A percentile compares a stretch with the other conserved stretches of the same genome.
phyloP scores from a whole-genome alignment of 2,797 vertebrate genomes.

The Xyrichtys novacula region DNA sequence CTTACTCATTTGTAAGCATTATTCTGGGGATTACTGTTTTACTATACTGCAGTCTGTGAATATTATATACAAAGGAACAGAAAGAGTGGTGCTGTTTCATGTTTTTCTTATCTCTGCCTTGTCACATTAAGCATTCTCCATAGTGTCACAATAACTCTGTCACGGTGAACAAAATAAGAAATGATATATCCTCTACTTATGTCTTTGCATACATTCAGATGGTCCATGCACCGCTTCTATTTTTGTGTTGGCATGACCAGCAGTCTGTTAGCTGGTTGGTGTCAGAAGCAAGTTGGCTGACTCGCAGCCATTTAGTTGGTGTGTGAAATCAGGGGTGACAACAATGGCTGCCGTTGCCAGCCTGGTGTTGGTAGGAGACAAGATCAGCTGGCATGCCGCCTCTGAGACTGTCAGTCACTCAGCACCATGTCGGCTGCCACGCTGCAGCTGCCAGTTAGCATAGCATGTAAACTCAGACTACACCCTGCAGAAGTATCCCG shows the following conservation, averaged over 20 bases:
- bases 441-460: constrained; percentile 79
- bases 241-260: constrained; percentile 43
- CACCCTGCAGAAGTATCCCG: constrained; percentile 67
- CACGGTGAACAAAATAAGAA: background rate
- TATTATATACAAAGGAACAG: constrained; percentile 14
- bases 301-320: constrained; percentile 77
- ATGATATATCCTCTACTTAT: background rate
- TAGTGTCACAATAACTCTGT: background rate
- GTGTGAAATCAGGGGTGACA: constrained; percentile 89
- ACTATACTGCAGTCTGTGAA: constrained; percentile 53
- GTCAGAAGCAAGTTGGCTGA: constrained; percentile 57
- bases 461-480: constrained; percentile 77
- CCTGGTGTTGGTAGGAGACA: constrained; percentile 66
- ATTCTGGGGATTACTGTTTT: constrained; percentile 36
- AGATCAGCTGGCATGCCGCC: constrained; percentile 72
- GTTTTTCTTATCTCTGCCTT: constrained; percentile 10
- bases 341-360: constrained; percentile 84
- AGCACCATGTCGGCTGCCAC: constrained; percentile 77
- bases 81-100: constrained; percentile 11
- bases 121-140: constrained; percentile 22
- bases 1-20: constrained; percentile 57
- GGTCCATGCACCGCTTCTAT: constrained; percentile 5
- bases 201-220: constrained; percentile 5
- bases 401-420: constrained; percentile 84
- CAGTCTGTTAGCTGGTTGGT: constrained; percentile 39